Percentiles rank a stretch among this genome's conserved stretches.
Conservation (phyloP, 2,797 vertebrate species). For the Cossypha heuglini region DNA sequence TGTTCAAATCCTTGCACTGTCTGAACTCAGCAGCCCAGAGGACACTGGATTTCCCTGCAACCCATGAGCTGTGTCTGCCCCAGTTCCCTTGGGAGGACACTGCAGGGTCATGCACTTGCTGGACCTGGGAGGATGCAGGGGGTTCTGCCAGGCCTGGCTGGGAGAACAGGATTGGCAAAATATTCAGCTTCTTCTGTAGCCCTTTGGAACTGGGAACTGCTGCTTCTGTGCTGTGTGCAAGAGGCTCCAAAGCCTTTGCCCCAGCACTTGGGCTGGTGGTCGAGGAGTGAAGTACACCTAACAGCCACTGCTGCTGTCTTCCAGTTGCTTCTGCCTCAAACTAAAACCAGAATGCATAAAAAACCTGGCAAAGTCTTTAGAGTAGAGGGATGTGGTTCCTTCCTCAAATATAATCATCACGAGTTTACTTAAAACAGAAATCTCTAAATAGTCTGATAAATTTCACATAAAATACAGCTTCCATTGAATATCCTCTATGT, state of each 20-base stretch:
- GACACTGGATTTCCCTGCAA: background rate
- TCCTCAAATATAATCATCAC: background rate
- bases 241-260: background rate
- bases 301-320: background rate
- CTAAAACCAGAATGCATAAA: background rate
- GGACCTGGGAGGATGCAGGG: background rate
- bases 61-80: background rate
- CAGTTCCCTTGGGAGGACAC: rapidly evolving
- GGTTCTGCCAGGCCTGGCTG: background rate
- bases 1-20: background rate
- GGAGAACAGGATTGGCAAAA: background rate
- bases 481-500: rapidly evolving
- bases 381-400: background rate
- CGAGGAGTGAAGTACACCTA: rapidly evolving
- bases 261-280: background rate
- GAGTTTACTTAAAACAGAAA: background rate
- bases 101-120: background rate
- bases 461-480: background rate
- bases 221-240: rapidly evolving
- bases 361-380: background rate
- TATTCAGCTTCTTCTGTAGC: background rate
- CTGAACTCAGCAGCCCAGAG: background rate
- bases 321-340: background rate
- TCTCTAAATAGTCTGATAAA: background rate
- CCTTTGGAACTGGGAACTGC: rapidly evolving